Conservation (phyloP, 2,888 invertebrate genomes). For the Salticus scenicus region DNA sequence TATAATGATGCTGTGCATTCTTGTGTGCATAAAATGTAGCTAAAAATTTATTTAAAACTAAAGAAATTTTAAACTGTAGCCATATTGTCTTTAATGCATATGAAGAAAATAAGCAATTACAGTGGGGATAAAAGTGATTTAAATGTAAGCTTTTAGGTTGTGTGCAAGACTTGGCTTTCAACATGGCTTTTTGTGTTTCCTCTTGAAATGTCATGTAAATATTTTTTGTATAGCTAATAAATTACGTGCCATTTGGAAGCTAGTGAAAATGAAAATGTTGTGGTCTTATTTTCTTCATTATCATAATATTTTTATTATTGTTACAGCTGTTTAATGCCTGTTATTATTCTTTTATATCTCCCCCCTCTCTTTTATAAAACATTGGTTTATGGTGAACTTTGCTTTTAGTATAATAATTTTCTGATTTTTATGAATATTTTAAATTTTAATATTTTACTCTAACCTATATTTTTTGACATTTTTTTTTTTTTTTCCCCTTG, state of each 20-base stretch:
- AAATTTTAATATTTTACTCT: neutral
- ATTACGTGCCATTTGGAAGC: constrained; percentile 51
- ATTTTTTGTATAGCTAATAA: constrained; percentile 59
- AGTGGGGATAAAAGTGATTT: neutral
- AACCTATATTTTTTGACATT: no score
- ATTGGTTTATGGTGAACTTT: constrained; percentile 11
- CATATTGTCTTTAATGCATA: constrained; percentile 35
- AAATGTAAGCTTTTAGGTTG: constrained; percentile 11
- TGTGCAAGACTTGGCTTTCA: constrained; percentile 1
- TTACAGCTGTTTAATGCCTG: neutral
- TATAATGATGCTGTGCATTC: neutral
- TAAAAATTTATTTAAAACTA: neutral
- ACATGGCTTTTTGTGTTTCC: constrained; percentile 50
- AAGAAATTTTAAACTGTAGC: constrained; percentile 23
- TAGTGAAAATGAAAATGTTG: constrained; percentile 20
- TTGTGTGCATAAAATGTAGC: neutral
- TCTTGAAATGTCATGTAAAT: constrained; percentile 65
- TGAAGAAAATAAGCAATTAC: neutral
- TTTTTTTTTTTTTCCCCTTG: no score
- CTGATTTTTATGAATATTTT: neutral
- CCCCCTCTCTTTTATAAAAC: neutral
- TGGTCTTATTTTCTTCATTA: neutral
- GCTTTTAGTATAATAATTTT: constrained; percentile 21
- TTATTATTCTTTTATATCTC: neutral
- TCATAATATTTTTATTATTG: neutral